Evolutionary conservation across 2,113 vertebrate species (phyloP), one percentile per base, ranked within the genome.

Genomic region (Fregetta grallaria): DNA sequence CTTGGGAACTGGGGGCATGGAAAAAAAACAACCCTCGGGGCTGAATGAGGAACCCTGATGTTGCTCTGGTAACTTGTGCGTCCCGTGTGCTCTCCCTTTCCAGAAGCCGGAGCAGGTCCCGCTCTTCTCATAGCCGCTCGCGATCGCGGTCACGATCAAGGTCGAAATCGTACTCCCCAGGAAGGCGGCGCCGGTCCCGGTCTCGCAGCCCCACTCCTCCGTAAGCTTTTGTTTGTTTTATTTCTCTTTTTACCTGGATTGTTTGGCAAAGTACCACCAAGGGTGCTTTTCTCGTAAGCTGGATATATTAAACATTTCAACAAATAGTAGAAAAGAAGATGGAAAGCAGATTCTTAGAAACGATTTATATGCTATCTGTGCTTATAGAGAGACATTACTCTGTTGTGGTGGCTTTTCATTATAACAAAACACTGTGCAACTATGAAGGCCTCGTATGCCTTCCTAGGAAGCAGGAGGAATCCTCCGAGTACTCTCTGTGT

Each of bases 191-290:
- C 19, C 98, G 98, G 0, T 98, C 98, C 1, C 98, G 99, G 55
- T 99, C 99, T 6, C 97, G 98, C 70, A 99, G 99, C 93, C 97
- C 99, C 32, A 99, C 99, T 9, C 99, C 99, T 71, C 98, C 98
- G 99, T 99, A 98, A 99, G 99, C 97, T 61, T 40, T 27, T 26
- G 3, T 14, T 73, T 17, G 32, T 34, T n/a, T 55, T 38, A 3
- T n/a, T 10, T 13, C 32, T 63, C 22, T 47, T 50, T 42, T 49
- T 30, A 23, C 27, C 13, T 8, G 50, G 23, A 10, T 20, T 27
- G 11, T 36, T 66, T 7, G 58, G 71, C 49, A 5, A 26, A 38
- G 30, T 3, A 3, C 44, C 45, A 2, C 7, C 12, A 4, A 26
- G 49, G 67, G 34, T 6, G 3, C 14, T 53, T 73, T 73, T 63